These are phyloP conservation scores for Dicyrtoma fusca DNA, from an alignment of 2,888 invertebrate genomes.

Conservation along the genomic window DNA sequence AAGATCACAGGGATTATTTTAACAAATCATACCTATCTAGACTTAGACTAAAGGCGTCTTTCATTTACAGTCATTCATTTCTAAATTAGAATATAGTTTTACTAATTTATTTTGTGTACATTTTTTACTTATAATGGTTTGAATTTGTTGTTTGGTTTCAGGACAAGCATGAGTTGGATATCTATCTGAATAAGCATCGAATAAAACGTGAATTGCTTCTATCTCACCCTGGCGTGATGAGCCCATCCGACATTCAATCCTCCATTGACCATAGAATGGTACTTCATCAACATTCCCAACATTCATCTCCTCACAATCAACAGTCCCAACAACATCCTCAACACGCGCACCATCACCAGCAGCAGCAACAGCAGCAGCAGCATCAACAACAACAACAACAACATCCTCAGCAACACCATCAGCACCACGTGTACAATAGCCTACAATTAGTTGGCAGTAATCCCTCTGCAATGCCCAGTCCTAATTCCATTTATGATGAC, in stretches of 20 bases:
- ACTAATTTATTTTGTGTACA: too few species aligned
- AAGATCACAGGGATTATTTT: too few species aligned
- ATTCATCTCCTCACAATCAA: background rate
- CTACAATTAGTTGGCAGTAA: background rate
- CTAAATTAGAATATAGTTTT: too few species aligned
- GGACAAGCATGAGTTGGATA: constrained; percentile 55
- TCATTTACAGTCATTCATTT: too few species aligned
- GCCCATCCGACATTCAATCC: constrained; percentile 35
- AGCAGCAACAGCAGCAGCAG: constrained; percentile 30
- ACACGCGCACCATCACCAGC: constrained; percentile 34
- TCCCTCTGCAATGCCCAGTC: constrained; percentile 32
- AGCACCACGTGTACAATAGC: constrained; percentile 16
- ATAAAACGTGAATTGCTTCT: constrained; percentile 44
- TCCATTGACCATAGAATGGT: constrained; percentile 32
- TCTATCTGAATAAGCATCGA: constrained; percentile 53
- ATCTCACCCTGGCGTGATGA: constrained; percentile 36
- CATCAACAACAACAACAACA: constrained; percentile 37
- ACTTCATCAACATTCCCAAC: constrained; percentile 28
- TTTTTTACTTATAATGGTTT: too few species aligned
- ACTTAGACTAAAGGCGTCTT: too few species aligned
- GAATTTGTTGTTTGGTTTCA: constrained; percentile 15
- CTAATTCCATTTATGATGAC: constrained; percentile 69
- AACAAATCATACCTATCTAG: too few species aligned
- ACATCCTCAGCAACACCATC: constrained; percentile 8
- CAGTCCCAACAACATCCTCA: constrained; percentile 38